phyloP scores from a whole-genome alignment of 2,113 vertebrate genomes.

The Mus spicilegus region DNA sequence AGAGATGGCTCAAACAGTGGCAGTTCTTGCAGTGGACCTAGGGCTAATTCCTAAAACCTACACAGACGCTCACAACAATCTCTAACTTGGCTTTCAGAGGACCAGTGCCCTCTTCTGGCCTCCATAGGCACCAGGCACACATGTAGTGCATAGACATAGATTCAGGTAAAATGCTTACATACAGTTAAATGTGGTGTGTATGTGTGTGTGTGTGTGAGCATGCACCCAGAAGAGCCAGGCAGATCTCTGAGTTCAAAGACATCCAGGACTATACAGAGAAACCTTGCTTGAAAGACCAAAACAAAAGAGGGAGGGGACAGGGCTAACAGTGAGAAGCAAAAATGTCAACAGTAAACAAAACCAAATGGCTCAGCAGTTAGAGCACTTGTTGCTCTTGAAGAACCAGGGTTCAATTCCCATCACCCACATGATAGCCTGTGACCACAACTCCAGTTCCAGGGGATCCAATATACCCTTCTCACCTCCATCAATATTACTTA shows the following conservation, averaged over 20 bases:
- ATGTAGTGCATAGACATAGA: background rate
- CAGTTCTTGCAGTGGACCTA: background rate
- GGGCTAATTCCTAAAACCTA: background rate
- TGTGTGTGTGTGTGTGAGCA: too few relatives aligned
- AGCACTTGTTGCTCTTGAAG: background rate
- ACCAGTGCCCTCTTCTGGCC: background rate
- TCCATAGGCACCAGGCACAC: background rate
- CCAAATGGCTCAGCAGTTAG: background rate
- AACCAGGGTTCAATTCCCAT: background rate
- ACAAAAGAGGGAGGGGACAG: background rate
- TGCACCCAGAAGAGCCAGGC: background rate
- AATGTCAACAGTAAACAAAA: background rate
- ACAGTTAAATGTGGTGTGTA: background rate
- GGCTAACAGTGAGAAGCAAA: conserved; percentile 19
- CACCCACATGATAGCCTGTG: background rate
- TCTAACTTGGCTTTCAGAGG: background rate
- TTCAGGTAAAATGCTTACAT: background rate
- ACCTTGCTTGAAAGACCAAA: background rate
- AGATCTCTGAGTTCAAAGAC: background rate
- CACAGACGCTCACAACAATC: background rate
- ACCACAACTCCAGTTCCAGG: background rate
- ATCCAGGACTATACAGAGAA: background rate
- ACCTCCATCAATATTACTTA: background rate
- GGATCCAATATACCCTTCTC: background rate
- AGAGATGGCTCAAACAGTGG: background rate